Conservation (phyloP, 2,888 invertebrate genomes). For the Calephelis perditalis region DNA sequence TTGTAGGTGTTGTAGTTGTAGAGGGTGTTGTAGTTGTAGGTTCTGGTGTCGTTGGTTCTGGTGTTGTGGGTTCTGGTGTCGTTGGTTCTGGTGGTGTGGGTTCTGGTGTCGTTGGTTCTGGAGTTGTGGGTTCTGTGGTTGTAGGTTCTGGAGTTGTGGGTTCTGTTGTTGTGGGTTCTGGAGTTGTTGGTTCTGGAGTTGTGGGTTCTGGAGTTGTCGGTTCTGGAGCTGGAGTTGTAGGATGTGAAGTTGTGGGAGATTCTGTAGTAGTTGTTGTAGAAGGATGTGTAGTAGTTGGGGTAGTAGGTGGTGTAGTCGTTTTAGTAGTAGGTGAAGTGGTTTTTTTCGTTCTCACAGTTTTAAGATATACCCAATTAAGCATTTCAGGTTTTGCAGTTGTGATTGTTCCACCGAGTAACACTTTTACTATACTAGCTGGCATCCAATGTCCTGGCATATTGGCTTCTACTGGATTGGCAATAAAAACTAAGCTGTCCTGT, state of each 20-base stretch:
- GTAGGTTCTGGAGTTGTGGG: constrained; percentile 2
- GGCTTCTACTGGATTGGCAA: constrained; percentile 53
- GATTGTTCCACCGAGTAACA: constrained; percentile 35
- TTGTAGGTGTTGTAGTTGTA: constrained; percentile 24
- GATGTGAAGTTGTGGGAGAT: not conserved
- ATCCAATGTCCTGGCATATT: constrained; percentile 57
- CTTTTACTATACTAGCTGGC: constrained; percentile 48
- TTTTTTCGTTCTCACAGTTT: constrained; percentile 16
- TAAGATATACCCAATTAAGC: constrained; percentile 19
- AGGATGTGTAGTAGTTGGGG: not conserved
- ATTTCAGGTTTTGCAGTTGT: constrained; percentile 17
- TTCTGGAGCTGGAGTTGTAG: not conserved
- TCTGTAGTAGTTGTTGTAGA: not conserved
- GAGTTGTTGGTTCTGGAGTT: constrained; percentile 13
- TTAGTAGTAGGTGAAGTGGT: constrained; percentile 4
- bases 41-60: constrained; percentile 23
- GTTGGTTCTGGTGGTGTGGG: constrained; percentile 19
- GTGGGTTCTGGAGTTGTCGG: not conserved
- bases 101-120: constrained; percentile 17
- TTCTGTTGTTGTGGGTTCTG: constrained; percentile 9
- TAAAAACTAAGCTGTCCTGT: constrained; percentile 40
- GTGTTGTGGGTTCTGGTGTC: constrained; percentile 18
- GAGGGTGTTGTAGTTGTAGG: constrained; percentile 24
- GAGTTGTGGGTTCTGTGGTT: not conserved
- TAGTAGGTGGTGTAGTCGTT: not conserved